Base-by-base conservation (phyloP, 2,888 invertebrate species). In the Arrhopalites spinosus region DNA sequence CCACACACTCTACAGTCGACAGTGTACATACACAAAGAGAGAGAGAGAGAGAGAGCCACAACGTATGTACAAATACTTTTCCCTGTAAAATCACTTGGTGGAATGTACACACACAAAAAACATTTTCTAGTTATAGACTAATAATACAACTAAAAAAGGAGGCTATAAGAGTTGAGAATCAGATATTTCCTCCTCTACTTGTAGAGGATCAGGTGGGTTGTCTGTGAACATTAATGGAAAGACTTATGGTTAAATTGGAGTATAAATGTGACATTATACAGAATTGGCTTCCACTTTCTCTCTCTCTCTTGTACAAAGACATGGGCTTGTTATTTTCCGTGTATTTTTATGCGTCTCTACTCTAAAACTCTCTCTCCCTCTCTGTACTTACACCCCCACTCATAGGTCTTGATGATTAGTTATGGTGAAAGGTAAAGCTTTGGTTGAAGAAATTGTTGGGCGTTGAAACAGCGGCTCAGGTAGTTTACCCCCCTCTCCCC, bases 171-270 rank as follows among this genome's bases (percentile, higher is more conserved):
- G 30, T 63, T 63, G 29, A 3, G 13, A 63, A 8, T 63, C 30
- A 53, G 53, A 53, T 29, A 29, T 13, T 63, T 29, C 30, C 17
- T 63, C 30, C 25, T 11, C 3, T 59, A 0, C 8, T 13, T 0
- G 20, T 29, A 29, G 53, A 29, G 70, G 29, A 56, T 56, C 70
- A 70, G 70, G 70, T 70, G 70, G 70, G 70, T 29, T 70, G 53
- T 70, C 56, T 71, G 71, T 25, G 59, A 71, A 61, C 59, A 71
- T 43, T 71, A 71, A 71, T 71, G 71, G 53, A 71, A 71, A 71
- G 71, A 71, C 71, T 71, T 71, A 71, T 71, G 71, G 59, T 1
- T 45, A 45, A 66, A 43, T 66, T 59, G 27, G 15, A n/a, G 70
- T 59, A 59, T 71, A 23, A 59, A 71, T 71, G 45, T 36, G 66